A percentile compares a stretch with the other conserved stretches of the same genome.
phyloP scores from a whole-genome alignment of 2,797 vertebrate species.

The Trachurus trachurus region DNA sequence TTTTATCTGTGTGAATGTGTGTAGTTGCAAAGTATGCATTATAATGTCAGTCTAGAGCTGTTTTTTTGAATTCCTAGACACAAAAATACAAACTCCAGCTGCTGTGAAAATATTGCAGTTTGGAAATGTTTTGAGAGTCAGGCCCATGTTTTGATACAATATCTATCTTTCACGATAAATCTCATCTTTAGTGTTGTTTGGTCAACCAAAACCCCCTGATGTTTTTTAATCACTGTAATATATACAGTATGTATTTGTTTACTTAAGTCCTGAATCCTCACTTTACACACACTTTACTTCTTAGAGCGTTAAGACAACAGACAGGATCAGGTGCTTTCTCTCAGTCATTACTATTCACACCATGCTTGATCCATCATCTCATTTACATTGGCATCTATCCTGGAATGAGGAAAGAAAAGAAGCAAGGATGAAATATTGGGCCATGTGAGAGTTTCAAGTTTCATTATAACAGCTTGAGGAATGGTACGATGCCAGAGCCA shows the following conservation, averaged over 20 bases:
- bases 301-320: conserved; percentile 15
- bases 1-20: neutral
- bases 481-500: conserved; percentile 1
- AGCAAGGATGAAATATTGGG: conserved; percentile 10
- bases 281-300: conserved; percentile 18
- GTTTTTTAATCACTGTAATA: neutral
- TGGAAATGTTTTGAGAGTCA: neutral
- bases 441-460: conserved; percentile 17
- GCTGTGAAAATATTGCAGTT: neutral
- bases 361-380: conserved; percentile 5
- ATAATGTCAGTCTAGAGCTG: too few relatives aligned
- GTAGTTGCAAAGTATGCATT: neutral
- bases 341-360: conserved; percentile 25
- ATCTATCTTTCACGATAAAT: neutral
- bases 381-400: conserved; percentile 43
- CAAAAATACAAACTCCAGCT: neutral
- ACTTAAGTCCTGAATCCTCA: neutral
- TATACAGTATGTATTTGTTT: too few relatives aligned
- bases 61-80: too few relatives aligned
- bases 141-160: neutral
- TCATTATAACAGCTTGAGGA: conserved; percentile 31
- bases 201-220: neutral
- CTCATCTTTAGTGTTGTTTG: neutral
- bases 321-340: conserved; percentile 34
- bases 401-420: conserved; percentile 39